These are phyloP conservation scores for Ichneumon xanthorius DNA, from an alignment of 2,888 invertebrate genomes.

Conservation along the genomic window DNA sequence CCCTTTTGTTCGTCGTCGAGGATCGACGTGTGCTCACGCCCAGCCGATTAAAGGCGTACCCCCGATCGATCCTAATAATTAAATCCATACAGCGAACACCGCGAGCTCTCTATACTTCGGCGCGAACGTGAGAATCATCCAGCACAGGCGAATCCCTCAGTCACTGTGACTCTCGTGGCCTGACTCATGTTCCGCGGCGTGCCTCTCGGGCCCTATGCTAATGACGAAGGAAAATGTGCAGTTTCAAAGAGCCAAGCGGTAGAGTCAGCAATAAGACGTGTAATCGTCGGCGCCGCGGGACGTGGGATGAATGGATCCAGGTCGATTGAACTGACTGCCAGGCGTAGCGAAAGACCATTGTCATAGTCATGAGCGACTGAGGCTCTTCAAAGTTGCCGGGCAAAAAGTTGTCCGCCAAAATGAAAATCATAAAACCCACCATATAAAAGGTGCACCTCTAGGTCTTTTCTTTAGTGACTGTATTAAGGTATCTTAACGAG, in stretches of 20 bases:
- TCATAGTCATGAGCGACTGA: constrained; percentile 3
- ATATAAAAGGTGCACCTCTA: not conserved
- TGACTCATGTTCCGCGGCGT: constrained; percentile 30
- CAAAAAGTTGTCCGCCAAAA: not conserved
- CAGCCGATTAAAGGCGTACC: constrained; percentile 78
- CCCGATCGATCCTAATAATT: constrained; percentile 80
- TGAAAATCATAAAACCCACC: not conserved
- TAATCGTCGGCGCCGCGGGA: constrained; percentile 6
- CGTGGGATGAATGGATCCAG: constrained; percentile 43
- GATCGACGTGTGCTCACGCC: constrained; percentile 74
- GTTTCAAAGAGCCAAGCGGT: not conserved
- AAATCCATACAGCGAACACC: constrained; percentile 74
- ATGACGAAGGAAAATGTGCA: constrained; percentile 53
- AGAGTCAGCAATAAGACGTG: constrained; percentile 14
- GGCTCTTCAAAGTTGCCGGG: not conserved
- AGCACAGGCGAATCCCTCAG: constrained; percentile 36
- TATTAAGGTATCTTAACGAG: not conserved
- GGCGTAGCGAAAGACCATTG: constrained; percentile 7
- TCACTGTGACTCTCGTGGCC: constrained; percentile 34
- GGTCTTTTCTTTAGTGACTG: not conserved
- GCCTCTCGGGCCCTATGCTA: constrained; percentile 45
- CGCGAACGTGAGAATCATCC: constrained; percentile 63
- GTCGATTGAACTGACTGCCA: constrained; percentile 38
- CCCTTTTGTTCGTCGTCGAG: constrained; percentile 70
- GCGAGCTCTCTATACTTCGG: not conserved